These are phyloP conservation scores for Nephrotoma flavescens DNA, from an alignment of 2,888 invertebrate genomes.

Conservation along the genomic window DNA sequence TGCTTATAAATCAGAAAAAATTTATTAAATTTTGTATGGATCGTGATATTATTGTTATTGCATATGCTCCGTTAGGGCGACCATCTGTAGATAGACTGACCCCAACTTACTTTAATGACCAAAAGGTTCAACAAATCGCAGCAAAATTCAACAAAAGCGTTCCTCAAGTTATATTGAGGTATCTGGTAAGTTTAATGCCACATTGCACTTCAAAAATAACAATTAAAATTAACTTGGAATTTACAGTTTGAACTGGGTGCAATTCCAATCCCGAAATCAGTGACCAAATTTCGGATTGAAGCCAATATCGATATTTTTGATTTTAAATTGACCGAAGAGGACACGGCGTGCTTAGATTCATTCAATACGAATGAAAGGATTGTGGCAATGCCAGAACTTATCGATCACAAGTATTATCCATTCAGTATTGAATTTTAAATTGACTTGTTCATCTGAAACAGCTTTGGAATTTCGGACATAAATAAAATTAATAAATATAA, in stretches of 20 bases:
- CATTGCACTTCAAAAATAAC: not conserved
- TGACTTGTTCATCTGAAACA: no score
- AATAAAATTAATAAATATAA: no score
- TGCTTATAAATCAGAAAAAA: conserved; percentile 54
- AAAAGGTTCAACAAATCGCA: conserved; percentile 37
- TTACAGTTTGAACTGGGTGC: conserved; percentile 34
- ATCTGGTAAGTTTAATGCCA: conserved; percentile 37
- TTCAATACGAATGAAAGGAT: conserved; percentile 32
- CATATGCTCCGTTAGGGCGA: conserved; percentile 59
- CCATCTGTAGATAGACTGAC: conserved; percentile 29
- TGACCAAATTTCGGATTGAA: conserved; percentile 30
- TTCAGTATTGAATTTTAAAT: conserved; percentile 26
- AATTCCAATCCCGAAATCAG: conserved; percentile 33
- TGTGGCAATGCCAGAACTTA: conserved; percentile 11
- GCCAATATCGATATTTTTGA: conserved; percentile 37
- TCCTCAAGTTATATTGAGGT: conserved; percentile 46
- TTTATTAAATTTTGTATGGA: conserved; percentile 51
- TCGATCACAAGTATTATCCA: conserved; percentile 27
- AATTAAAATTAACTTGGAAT: conserved; percentile 42
- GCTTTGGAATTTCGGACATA: no score
- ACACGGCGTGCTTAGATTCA: conserved; percentile 33
- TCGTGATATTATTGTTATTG: conserved; percentile 48
- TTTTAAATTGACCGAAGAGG: conserved; percentile 35
- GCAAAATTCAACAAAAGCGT: conserved; percentile 46
- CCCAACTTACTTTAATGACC: conserved; percentile 37